A percentile compares a stretch with the other conserved stretches of the same genome.
Evolutionary conservation across 92 coral and sea anemone genomes (phyloP).

Genomic region (Porites evermanni): DNA sequence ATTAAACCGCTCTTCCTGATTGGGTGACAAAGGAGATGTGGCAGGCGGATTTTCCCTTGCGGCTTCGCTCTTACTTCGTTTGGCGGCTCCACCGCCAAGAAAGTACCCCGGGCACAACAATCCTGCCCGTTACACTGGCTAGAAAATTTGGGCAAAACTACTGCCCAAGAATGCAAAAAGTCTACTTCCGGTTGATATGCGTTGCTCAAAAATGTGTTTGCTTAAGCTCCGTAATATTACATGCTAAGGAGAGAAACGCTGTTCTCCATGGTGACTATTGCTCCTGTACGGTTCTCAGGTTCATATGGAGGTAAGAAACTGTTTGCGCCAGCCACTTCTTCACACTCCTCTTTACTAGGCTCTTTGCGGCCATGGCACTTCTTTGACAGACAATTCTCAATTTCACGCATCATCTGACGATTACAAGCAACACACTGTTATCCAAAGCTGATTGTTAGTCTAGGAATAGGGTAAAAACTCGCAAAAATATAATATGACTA

Average conservation of each 20-base stretch:
- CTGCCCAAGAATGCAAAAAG: too few species aligned
- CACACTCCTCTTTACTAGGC: constrained; percentile 82
- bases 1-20: too few species aligned
- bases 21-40: too few species aligned
- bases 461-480: too few species aligned
- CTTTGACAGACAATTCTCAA: constrained; percentile 68
- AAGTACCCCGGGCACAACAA: too few species aligned
- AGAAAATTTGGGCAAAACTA: too few species aligned
- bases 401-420: constrained; percentile 64
- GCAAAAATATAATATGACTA: too few species aligned
- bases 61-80: too few species aligned
- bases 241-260: constrained; percentile 71
- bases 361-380: constrained; percentile 74
- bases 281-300: constrained; percentile 60
- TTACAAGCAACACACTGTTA: background rate
- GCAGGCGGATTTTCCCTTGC: too few species aligned
- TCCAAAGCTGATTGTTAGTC: background rate
- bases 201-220: background rate
- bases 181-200: too few species aligned
- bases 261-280: constrained; percentile 80
- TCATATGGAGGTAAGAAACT: constrained; percentile 62
- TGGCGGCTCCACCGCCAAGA: too few species aligned
- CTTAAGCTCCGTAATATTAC: constrained; percentile 18
- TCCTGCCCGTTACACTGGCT: too few species aligned
- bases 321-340: constrained; percentile 74